Percentiles rank a stretch among this genome's conserved stretches.
Evolutionary conservation across 2,888 invertebrate genomes (phyloP).

Genomic region (Ecdyonurus torrentis): DNA sequence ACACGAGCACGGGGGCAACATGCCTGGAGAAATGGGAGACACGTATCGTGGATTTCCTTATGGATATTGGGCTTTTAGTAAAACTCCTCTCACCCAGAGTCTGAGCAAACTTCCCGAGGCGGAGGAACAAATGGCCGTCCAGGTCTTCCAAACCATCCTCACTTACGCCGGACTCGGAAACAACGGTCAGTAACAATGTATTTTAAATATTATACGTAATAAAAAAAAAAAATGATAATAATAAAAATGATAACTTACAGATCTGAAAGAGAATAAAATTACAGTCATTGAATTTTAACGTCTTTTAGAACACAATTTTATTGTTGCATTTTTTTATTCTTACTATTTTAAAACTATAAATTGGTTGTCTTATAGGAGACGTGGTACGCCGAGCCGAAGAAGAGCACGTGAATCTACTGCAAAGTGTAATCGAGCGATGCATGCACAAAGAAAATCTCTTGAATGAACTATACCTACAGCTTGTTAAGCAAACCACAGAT

Average conservation of each 20-base stretch:
- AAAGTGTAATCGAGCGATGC: slow-evolving; percentile 76
- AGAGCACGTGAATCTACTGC: slow-evolving; percentile 76
- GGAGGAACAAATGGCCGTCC: slow-evolving; percentile 70
- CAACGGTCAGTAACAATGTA: slow-evolving; percentile 6
- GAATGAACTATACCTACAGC: slow-evolving; percentile 79
- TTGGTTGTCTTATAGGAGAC: slow-evolving; percentile 29
- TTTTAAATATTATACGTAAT: no score
- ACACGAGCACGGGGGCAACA: slow-evolving; percentile 42
- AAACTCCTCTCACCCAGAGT: slow-evolving; percentile 61
- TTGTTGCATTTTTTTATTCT: neutral
- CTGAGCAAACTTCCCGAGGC: slow-evolving; percentile 70
- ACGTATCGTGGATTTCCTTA: slow-evolving; percentile 75
- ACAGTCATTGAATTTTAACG: no score
- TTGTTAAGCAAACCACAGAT: slow-evolving; percentile 87
- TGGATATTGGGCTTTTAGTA: slow-evolving; percentile 80
- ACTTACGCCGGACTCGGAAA: slow-evolving; percentile 46
- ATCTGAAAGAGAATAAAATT: no score
- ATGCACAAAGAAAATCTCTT: slow-evolving; percentile 77
- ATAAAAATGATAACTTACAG: neutral
- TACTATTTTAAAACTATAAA: slow-evolving; percentile 10
- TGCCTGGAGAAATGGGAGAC: slow-evolving; percentile 50
- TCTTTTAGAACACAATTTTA: no score
- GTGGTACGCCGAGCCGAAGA: slow-evolving; percentile 57
- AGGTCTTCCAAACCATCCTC: slow-evolving; percentile 76
- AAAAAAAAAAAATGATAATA: neutral